Evolutionary conservation across 2,888 invertebrate species (phyloP).

Genomic region (Heliconius hortense): DNA sequence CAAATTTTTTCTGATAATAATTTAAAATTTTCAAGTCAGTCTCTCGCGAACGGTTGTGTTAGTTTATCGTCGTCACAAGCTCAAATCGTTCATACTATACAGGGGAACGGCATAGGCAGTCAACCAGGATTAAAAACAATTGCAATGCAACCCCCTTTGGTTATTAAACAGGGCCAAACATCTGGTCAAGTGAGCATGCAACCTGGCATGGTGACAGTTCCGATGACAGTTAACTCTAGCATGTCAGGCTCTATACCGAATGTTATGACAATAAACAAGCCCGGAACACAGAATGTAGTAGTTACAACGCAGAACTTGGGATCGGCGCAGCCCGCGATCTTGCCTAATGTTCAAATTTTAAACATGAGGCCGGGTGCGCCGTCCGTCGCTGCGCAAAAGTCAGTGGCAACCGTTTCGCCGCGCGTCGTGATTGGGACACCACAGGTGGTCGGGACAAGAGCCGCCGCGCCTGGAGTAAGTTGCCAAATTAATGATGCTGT

Average conservation of each 20-base stretch:
- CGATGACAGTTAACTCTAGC: conserved; percentile 84
- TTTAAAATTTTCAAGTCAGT: conserved; percentile 69
- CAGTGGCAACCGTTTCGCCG: conserved; percentile 88
- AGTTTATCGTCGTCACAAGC: conserved; percentile 81
- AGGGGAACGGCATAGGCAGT: conserved; percentile 65
- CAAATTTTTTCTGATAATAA: conserved; percentile 67
- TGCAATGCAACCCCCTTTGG: conserved; percentile 73
- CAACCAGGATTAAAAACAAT: conserved; percentile 58
- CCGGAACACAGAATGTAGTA: conserved; percentile 75
- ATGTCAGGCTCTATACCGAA: conserved; percentile 82
- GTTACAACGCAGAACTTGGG: conserved; percentile 84
- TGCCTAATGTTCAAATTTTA: conserved; percentile 92
- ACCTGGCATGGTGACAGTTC: conserved; percentile 84
- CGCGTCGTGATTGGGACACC: conserved; percentile 92
- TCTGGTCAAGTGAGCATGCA: conserved; percentile 70
- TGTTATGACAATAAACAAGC: conserved; percentile 85
- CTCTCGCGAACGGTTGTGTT: conserved; percentile 87
- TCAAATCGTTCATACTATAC: conserved; percentile 77
- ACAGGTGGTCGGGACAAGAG: conserved; percentile 90
- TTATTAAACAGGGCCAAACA: conserved; percentile 72
- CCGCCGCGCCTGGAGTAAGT: conserved; percentile 90
- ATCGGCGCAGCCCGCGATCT: conserved; percentile 83
- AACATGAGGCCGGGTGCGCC: conserved; percentile 91
- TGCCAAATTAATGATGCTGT: conserved; percentile 31
- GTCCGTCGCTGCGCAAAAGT: conserved; percentile 86